A percentile compares a stretch with the other conserved stretches of the same genome.
Conservation (phyloP, 2,113 vertebrate species). For the Passer montanus region DNA sequence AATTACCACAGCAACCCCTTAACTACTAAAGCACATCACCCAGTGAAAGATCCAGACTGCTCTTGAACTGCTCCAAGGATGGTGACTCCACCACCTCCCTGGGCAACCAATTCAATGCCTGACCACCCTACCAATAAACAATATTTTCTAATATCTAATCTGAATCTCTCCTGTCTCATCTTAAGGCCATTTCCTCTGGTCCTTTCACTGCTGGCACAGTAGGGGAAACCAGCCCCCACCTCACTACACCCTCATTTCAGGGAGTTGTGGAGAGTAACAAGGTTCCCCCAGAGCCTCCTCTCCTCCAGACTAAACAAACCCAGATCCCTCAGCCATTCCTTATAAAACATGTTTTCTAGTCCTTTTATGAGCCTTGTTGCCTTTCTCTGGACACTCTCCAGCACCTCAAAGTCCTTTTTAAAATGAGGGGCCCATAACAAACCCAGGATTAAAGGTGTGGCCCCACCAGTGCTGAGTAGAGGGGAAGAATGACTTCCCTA, state of each 20-base stretch:
- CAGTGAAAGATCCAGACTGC: accelerated
- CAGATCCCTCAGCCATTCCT: not conserved
- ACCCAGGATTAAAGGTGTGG: not conserved
- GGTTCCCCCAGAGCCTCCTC: not conserved
- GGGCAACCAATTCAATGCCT: not conserved
- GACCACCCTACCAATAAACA: not conserved
- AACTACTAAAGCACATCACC: not conserved
- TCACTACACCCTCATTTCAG: not conserved
- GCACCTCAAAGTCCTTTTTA: no score
- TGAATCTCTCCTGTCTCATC: not conserved
- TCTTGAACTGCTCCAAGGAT: not conserved
- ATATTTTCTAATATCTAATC: not conserved
- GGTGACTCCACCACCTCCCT: not conserved
- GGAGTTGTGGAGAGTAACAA: accelerated
- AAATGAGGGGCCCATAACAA: not conserved
- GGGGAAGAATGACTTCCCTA: not conserved
- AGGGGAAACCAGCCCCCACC: not conserved
- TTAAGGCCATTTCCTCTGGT: not conserved
- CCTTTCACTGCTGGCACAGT: not conserved
- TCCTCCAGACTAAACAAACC: not conserved
- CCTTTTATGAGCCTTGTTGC: accelerated
- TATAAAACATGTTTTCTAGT: accelerated
- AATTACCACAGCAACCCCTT: not conserved
- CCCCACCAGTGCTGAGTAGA: not conserved
- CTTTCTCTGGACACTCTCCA: not conserved